phyloP scores from a whole-genome alignment of 2,888 invertebrate species.

The Adelphocoris suturalis region DNA sequence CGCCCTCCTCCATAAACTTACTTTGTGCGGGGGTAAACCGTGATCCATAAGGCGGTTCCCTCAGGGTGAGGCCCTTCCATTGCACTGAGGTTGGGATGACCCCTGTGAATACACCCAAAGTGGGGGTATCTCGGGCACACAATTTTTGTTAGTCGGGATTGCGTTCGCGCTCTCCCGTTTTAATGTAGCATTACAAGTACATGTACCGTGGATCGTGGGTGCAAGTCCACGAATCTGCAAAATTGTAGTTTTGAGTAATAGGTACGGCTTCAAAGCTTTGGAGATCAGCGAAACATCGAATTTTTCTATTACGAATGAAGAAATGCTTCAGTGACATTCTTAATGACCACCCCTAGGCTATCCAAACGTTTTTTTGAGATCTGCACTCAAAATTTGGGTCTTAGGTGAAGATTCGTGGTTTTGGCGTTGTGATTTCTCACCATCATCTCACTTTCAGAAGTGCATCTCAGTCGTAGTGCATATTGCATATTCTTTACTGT shows the following conservation, averaged over 20 bases:
- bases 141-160: slow-evolving; percentile 72
- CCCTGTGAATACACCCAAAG: slow-evolving; percentile 67
- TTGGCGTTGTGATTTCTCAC: slow-evolving; percentile 26
- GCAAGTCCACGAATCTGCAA: slow-evolving; percentile 12
- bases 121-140: slow-evolving; percentile 68
- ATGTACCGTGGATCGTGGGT: too few relatives aligned
- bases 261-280: slow-evolving; percentile 19
- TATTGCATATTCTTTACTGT: too few relatives aligned
- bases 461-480: too few relatives aligned
- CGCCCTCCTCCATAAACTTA: too few relatives aligned
- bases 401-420: neutral
- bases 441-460: neutral
- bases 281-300: slow-evolving; percentile 20
- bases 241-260: slow-evolving; percentile 13
- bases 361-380: too few relatives aligned
- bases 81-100: slow-evolving; percentile 68
- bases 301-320: slow-evolving; percentile 22
- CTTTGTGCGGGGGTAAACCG: slow-evolving; percentile 67
- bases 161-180: slow-evolving; percentile 71
- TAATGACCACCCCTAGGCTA: too few relatives aligned
- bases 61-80: slow-evolving; percentile 70
- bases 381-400: slow-evolving; percentile 22
- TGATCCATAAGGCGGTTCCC: slow-evolving; percentile 72
- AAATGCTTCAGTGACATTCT: too few relatives aligned
- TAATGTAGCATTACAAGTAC: too few relatives aligned